Evolutionary conservation across 2,888 invertebrate genomes (phyloP), one percentile per base, ranked within the genome.

Genomic region (Drosophila pseudotalamancana): DNA sequence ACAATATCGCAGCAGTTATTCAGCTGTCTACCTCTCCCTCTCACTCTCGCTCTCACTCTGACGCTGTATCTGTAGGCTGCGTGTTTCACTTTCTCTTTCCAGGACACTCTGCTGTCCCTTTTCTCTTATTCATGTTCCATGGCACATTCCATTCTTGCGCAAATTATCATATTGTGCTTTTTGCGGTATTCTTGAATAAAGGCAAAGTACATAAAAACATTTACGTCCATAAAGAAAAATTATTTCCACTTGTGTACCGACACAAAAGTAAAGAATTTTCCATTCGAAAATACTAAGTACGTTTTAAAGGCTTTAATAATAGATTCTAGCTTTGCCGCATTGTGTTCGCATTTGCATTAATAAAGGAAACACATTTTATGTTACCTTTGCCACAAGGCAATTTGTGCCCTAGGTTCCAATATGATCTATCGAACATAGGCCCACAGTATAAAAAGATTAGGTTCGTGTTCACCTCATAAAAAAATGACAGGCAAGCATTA

Each of bases 121-220:
- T 45, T 43, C 32, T 18, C 49, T 43, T 27, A n/a, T 12, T 34
- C 55, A 23, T 29, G 34, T 23, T 29, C n/a, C n/a, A n/a, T n/a
- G n/a, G n/a, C 12, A 8, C 45, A 32, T 16, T 34, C 57, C 16
- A 19, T 48, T 39, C 55, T 54, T 53, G 66, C 45, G 35, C 55
- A 73, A 79, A 84, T 80, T 80, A 84, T 80, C 85, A 77, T 84
- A 74, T 81, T 84, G 78, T 81, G 68, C 72, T 68, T 66, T 84
- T 80, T 72, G 65, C 59, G 42, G 42, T 57, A 85, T 84, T 82
- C 79, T 80, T 80, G 79, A 84, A 81, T 66, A 51, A 54, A 60
- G 74, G 55, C 66, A 82, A 78, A 69, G 64, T 59, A 67, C 57
- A 68, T 64, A 59, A 71, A 75, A 69, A 75, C 67, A 62, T 78